Percentiles rank a stretch among this genome's conserved stretches.
Evolutionary conservation across 2,113 vertebrate species (phyloP).

Genomic region (Oryzias celebensis): DNA sequence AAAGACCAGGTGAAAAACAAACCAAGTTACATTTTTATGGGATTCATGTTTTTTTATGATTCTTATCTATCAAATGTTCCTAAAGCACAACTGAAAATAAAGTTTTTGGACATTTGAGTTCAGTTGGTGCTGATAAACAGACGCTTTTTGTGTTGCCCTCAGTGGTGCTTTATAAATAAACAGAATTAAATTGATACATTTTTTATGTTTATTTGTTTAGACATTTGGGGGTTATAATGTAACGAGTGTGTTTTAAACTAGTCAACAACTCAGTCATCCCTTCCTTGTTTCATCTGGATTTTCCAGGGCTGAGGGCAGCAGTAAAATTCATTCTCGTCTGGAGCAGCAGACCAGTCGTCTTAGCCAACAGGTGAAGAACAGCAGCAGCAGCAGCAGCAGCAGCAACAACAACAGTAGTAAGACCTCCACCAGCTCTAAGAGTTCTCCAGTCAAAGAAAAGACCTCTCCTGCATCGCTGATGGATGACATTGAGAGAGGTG

Average conservation of each 20-base stretch:
- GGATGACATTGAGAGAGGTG: slow-evolving; percentile 98
- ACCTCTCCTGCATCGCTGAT: slow-evolving; percentile 85
- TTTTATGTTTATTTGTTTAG: no score
- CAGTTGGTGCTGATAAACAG: no score
- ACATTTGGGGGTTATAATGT: no score
- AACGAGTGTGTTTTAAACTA: no score
- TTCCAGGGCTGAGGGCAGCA: slow-evolving; percentile 91
- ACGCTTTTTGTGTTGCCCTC: no score
- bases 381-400: slow-evolving; percentile 76
- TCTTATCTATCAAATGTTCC: no score
- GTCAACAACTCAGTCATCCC: not conserved
- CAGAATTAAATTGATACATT: no score
- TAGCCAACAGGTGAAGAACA: slow-evolving; percentile 81
- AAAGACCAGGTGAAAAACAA: slow-evolving; percentile 86
- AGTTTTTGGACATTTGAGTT: no score
- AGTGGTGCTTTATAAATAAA: no score
- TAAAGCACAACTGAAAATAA: no score
- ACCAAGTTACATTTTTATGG: not conserved
- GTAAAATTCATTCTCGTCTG: slow-evolving; percentile 88
- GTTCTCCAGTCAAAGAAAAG: slow-evolving; percentile 82
- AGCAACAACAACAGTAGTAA: slow-evolving; percentile 75
- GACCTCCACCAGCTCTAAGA: slow-evolving; percentile 77
- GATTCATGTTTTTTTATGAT: not conserved
- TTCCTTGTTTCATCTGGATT: not conserved
- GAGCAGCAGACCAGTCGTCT: slow-evolving; percentile 79